Conservation (phyloP, 1,140 invertebrate genomes). For the Ridgeia piscesae region DNA sequence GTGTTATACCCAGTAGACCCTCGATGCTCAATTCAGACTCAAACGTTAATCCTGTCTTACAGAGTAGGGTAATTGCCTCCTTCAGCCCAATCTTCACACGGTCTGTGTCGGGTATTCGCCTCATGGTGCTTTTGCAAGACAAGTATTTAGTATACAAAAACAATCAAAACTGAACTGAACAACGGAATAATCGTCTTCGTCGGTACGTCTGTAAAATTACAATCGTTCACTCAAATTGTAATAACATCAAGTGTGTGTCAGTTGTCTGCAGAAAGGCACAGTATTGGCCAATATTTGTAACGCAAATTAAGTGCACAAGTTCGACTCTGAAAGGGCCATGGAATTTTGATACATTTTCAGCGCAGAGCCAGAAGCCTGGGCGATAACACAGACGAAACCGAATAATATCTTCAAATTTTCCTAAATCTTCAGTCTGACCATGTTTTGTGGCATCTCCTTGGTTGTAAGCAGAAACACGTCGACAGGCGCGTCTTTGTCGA, state of each 20-base stretch:
- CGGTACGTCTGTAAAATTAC: background rate
- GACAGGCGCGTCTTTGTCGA: background rate
- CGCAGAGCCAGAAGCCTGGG: background rate
- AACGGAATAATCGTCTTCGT: background rate
- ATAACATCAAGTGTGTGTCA: background rate
- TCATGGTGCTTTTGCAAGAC: slow-evolving; percentile 2
- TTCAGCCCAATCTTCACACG: slow-evolving; percentile 14
- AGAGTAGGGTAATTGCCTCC: slow-evolving; percentile 18
- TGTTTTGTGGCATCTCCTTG: background rate
- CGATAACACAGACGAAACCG: background rate
- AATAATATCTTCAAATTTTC: background rate
- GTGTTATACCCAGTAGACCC: slow-evolving; percentile 21
- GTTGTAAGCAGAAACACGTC: background rate
- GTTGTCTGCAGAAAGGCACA: background rate
- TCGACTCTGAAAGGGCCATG: background rate
- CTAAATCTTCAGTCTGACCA: background rate
- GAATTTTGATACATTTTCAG: background rate
- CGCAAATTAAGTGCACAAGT: background rate
- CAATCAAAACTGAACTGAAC: background rate
- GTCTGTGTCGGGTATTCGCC: slow-evolving; percentile 1
- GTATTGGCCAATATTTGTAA: background rate
- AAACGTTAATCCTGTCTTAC: slow-evolving; percentile 16
- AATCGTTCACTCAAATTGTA: background rate
- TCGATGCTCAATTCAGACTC: slow-evolving; percentile 20
- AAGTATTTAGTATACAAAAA: background rate